Evolutionary conservation across 2,888 invertebrate genomes (phyloP).

Genomic region (Macaria liturata): DNA sequence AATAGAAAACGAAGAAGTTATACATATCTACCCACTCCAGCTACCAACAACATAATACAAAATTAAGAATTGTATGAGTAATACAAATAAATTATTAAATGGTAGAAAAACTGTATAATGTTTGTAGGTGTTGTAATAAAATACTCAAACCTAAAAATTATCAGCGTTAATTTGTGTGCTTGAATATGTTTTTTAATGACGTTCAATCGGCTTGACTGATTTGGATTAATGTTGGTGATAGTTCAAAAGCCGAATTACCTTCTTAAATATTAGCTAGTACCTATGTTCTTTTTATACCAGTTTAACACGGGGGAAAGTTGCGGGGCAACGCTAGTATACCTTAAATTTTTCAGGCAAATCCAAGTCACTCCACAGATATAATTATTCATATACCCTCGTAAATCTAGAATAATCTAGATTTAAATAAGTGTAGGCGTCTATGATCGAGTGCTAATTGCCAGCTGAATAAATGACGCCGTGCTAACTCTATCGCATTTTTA

Average conservation of each 20-base stretch:
- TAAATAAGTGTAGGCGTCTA: slow-evolving; percentile 36
- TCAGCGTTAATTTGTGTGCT: no score
- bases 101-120: no score
- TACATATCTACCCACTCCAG: slow-evolving; percentile 1
- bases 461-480: slow-evolving; percentile 37
- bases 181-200: no score
- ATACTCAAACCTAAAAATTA: no score
- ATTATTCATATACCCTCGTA: slow-evolving; percentile 14
- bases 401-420: slow-evolving; percentile 13
- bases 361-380: not conserved
- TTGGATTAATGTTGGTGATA: no score
- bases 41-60: not conserved
- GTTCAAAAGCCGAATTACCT: no score
- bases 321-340: not conserved
- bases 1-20: slow-evolving; percentile 1
- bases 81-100: no score
- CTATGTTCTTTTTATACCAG: no score
- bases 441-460: slow-evolving; percentile 53
- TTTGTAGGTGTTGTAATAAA: no score
- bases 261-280: no score
- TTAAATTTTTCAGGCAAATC: not conserved
- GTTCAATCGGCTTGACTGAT: no score
- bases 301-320: no score
- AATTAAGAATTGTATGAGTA: not conserved
- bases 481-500: slow-evolving; percentile 48